These are phyloP conservation scores for Petromus typicus DNA, from an alignment of 2,113 vertebrate species.

Conservation along the genomic window DNA sequence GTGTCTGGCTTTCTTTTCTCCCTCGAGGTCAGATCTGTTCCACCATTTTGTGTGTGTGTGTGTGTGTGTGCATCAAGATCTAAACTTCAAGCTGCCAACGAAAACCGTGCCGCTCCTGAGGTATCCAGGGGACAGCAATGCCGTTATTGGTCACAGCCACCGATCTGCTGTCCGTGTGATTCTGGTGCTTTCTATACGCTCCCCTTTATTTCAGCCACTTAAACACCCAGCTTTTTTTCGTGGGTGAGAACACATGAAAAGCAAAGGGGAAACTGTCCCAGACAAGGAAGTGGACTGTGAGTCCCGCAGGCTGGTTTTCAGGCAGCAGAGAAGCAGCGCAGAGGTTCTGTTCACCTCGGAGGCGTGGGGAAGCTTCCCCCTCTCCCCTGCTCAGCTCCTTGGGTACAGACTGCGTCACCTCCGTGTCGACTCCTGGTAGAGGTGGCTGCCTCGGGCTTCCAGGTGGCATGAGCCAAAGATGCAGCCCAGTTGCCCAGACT, in stretches of 20 bases:
- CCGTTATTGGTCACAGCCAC: fast-evolving
- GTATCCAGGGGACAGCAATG: fast-evolving
- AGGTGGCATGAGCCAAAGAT: fast-evolving
- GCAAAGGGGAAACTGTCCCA: background rate
- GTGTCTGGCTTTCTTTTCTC: background rate
- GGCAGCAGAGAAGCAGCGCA: background rate
- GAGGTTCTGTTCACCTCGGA: background rate
- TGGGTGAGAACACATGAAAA: background rate
- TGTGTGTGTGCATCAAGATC: background rate
- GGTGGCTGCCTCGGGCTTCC: background rate
- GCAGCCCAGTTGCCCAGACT: fast-evolving
- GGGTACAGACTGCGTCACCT: background rate
- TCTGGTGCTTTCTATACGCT: background rate
- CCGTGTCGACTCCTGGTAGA: fast-evolving
- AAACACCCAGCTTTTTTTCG: background rate
- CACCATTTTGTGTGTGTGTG: too few relatives aligned
- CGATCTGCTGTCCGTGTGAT: background rate
- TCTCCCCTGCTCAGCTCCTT: background rate
- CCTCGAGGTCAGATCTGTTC: fast-evolving
- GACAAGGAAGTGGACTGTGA: background rate
- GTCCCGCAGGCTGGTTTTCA: background rate
- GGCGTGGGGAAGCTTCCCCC: background rate
- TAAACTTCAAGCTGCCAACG: background rate
- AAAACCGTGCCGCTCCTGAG: background rate
- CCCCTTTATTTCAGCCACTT: background rate